These are phyloP conservation scores for Magallana ariakensis DNA, from an alignment of 1,140 invertebrate species.

Conservation along the genomic window DNA sequence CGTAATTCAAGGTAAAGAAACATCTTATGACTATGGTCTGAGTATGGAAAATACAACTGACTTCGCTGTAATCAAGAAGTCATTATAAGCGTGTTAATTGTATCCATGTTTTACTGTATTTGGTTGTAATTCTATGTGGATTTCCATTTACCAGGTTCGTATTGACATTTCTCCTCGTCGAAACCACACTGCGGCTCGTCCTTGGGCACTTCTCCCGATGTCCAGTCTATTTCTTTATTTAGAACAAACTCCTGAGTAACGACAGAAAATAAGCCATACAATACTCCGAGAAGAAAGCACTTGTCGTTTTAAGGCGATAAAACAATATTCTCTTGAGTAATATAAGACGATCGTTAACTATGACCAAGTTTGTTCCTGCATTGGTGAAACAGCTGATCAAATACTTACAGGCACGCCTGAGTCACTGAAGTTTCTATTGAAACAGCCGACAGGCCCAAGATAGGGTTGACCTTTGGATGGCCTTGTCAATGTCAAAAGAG, in stretches of 20 bases:
- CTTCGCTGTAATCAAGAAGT: no score
- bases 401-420: constrained; percentile 60
- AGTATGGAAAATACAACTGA: no score
- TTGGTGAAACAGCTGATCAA: background rate
- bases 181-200: constrained; percentile 98
- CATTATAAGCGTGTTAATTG: no score
- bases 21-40: no score
- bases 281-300: background rate
- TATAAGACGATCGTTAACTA: no score
- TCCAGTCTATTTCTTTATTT: constrained; percentile 87
- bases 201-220: constrained; percentile 87
- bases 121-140: no score
- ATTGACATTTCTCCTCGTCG: constrained; percentile 85
- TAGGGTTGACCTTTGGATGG: background rate
- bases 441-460: constrained; percentile 51
- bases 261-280: background rate
- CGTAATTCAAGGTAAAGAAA: no score
- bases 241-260: constrained; percentile 32
- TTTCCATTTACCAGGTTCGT: constrained; percentile 62
- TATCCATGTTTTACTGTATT: no score
- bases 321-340: no score
- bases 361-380: no score
- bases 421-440: constrained; percentile 57
- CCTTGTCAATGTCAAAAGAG: constrained; percentile 87
- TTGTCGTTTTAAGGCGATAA: no score